Conservation (phyloP, 1,140 invertebrate species). For the Plutomurus gul region DNA sequence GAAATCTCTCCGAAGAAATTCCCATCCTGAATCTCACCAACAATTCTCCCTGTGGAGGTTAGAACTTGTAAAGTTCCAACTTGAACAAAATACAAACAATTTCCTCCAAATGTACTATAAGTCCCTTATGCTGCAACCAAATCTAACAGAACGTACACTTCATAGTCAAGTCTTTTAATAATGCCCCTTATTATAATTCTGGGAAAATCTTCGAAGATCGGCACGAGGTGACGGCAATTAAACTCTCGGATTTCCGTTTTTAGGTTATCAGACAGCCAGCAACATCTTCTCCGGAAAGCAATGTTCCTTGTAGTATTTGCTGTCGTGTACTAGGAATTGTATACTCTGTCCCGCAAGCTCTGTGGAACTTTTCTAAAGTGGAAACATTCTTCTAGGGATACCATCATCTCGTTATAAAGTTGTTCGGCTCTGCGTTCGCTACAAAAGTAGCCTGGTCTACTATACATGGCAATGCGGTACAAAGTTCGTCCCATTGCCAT, state of each 20-base stretch:
- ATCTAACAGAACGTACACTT: slow-evolving; percentile 50
- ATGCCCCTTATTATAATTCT: slow-evolving; percentile 41
- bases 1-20: slow-evolving; percentile 51
- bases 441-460: not conserved
- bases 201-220: slow-evolving; percentile 41
- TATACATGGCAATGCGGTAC: not conserved
- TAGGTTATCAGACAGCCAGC: not conserved
- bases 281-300: not conserved
- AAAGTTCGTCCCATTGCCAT: not conserved
- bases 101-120: too few species aligned
- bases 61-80: slow-evolving; percentile 45
- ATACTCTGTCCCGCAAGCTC: not conserved
- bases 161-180: slow-evolving; percentile 40
- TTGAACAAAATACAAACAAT: slow-evolving; percentile 51
- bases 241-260: slow-evolving; percentile 8
- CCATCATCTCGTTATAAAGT: slow-evolving; percentile 21
- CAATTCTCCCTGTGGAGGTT: slow-evolving; percentile 31
- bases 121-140: slow-evolving; percentile 32
- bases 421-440: not conserved
- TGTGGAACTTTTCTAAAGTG: not conserved
- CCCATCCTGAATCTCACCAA: slow-evolving; percentile 41
- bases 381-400: not conserved
- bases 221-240: slow-evolving; percentile 22
- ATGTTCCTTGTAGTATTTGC: not conserved
- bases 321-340: not conserved